Base-by-base conservation (phyloP, 2,797 vertebrate species). In the Hemitrygon akajei region DNA sequence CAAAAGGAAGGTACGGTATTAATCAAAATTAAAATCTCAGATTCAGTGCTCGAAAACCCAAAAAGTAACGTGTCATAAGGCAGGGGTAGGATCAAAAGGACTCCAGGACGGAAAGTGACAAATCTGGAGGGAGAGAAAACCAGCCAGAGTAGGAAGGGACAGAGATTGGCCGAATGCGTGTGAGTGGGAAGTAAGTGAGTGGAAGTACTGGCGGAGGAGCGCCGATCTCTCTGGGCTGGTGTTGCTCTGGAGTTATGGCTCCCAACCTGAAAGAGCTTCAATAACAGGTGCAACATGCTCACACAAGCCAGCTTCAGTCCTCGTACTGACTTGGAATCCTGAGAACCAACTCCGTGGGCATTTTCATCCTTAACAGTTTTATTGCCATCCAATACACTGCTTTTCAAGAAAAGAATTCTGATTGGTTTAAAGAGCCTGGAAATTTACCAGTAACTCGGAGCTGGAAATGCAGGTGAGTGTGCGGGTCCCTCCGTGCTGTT, bases 281-380 rank as follows among this genome's bases (percentile, higher is more conserved):
- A 56, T 93, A 93, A 75, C 91, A 93, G 91, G 91, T 93, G 91
- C 71, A 93, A 76, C 63, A 91, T 93, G 91, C 91, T 93, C 71
- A 75, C 91, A 76, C 91, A 93, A 47, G 27, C 71, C 91, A 76
- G 69, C 20, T 30, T 25, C 22, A 47, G 10, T 93, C 37, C 40
- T 56, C 40, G 7, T 4, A 9, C 69, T 93, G 91, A 71, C 27
- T 40, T 30, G 71, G 20, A 58, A 30, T 93, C 91, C 71, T 93
- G 91, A 93, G 71, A 76, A 47, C 91, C 91, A 76, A 25, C 66
- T 73, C 34, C 60, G 37, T 89, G 10, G 66, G 71, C 71, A 75
- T 56, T 40, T 56, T 76, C 91, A 93, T 16, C 71, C 71, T 1
- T 12, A 58, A 56, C 25, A 30, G 40, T 58, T 76, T n/a, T 18